Evolutionary conservation across 2,797 vertebrate genomes (phyloP), one percentile per base, ranked within the genome.

Genomic region (Sus cebifrons): DNA sequence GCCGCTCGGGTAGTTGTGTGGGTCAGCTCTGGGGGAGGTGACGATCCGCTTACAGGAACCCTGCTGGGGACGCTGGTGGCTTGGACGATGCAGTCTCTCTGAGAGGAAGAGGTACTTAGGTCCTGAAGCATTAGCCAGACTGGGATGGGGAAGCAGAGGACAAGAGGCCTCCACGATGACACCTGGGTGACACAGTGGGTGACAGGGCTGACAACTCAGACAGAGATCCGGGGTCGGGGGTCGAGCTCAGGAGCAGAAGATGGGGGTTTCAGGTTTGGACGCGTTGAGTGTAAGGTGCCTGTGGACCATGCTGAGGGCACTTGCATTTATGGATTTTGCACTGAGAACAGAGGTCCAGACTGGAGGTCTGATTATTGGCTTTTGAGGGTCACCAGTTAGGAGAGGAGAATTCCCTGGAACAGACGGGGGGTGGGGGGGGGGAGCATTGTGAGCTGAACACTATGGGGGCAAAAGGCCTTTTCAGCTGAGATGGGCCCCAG

Each of bases 1-100:
- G 70, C 21, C 3, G 0, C 21, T 0, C 3, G 2, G 60, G 58
- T n/a, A 2, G 78, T 25, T 13, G 13, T 25, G 17, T 20, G 18
- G 6, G 54, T 29, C 32, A 21, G 56, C 27, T 1, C n/a, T 49
- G 20, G 29, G 73, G 64, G 25, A 32, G 6, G 27, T 12, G 2
- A 67, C 58, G 62, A 71, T 54, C 15, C n/a, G 60, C 49, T 23
- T 3, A 8, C 18, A 23, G 54, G 52, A 15, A 13, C 58, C 56
- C 23, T 6, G 40, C 56, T 11, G 40, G 17, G 70, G 65, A 1
- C 17, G 6, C 29, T 18, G 29, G 62, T 65, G 52, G 32, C 71
- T 81, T 64, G 62, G 44, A 29, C 2, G 8, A 14, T 40, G 23
- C 62, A 4, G 13, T 70, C 65, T 14, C 36, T 60, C 84, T 29